Conservation (phyloP, 2,797 vertebrate species). For the Anomalospiza imberbis region DNA sequence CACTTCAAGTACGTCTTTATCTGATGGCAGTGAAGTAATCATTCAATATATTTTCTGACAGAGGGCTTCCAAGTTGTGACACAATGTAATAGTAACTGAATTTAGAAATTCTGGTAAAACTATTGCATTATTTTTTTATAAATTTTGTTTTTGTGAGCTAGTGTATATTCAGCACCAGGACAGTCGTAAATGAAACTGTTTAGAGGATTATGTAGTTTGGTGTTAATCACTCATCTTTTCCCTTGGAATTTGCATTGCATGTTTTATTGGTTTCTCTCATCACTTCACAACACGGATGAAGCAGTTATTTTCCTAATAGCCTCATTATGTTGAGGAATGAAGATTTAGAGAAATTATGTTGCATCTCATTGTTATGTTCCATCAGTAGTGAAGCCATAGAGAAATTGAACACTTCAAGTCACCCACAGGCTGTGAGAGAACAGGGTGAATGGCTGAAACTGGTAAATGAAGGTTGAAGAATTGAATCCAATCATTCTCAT, state of each 20-base stretch:
- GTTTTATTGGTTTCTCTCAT: not conserved
- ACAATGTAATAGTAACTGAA: not conserved
- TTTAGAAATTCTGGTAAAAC: not conserved
- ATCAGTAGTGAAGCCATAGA: not conserved
- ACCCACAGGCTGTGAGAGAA: not conserved
- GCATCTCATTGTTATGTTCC: not conserved
- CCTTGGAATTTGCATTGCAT: not conserved
- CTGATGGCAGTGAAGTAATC: not conserved
- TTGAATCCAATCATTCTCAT: not conserved
- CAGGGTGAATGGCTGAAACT: not conserved
- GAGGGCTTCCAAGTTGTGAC: not conserved
- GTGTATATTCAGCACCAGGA: not conserved
- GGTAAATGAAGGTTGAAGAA: not conserved
- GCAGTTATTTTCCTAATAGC: not conserved
- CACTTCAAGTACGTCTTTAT: not conserved
- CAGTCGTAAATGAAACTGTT: not conserved
- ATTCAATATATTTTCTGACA: not conserved
- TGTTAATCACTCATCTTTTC: not conserved
- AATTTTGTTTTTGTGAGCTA: not conserved
- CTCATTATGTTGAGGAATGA: not conserved
- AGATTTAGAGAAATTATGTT: not conserved
- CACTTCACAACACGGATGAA: not conserved
- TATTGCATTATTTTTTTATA: not conserved
- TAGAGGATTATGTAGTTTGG: not conserved
- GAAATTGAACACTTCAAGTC: not conserved